Base-by-base conservation (phyloP, 2,888 invertebrate species). In the Panorpa germanica region DNA sequence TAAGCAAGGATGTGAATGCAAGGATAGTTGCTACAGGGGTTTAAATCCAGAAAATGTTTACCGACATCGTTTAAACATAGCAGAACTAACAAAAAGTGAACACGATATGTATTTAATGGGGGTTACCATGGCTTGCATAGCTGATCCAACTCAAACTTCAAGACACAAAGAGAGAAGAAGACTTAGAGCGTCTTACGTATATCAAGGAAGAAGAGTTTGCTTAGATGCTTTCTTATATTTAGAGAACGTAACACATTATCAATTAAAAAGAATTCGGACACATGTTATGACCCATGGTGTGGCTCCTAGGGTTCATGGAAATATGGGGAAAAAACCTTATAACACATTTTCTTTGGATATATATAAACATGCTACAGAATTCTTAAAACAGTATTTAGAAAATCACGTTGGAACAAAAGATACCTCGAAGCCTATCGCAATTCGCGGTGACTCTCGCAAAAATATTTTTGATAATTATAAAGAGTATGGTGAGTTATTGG, bases 31-130 rank as follows among this genome's bases (percentile, higher is more conserved):
- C 45, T 78, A 78, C 44, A 59, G 68, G 32, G 72, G 70, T n/a
- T 54, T 80, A 16, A 73, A 71, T 46, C 66, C 77, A 2, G 77
- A 77, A 42, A 69, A 66, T 41, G 77, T 78, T 2, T 78, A 75
- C 45, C 66, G 70, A 28, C 78, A 80, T 47, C 58, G 78, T 39
- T 53, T 78, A 20, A 78, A 80, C 43, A 77, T 78, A 35, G 78
- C 78, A 2, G 78, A 80, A 49, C 47, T 78, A 34, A 78, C 78
- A 2, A 77, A 78, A 52, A 74, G 72, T 32, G 78, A 80, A 49
- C 78, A 78, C 49, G 78, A 78, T 49, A 78, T 80, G 78, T 80
- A 80, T 46, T 54, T 78, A 42, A 78, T 78, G 78, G 78, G 78
- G n/a, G 72, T 80, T 17, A 77, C 76, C 3, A 77, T 76, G 77